Evolutionary conservation across 2,888 invertebrate genomes (phyloP).

Genomic region (Idaea straminata): DNA sequence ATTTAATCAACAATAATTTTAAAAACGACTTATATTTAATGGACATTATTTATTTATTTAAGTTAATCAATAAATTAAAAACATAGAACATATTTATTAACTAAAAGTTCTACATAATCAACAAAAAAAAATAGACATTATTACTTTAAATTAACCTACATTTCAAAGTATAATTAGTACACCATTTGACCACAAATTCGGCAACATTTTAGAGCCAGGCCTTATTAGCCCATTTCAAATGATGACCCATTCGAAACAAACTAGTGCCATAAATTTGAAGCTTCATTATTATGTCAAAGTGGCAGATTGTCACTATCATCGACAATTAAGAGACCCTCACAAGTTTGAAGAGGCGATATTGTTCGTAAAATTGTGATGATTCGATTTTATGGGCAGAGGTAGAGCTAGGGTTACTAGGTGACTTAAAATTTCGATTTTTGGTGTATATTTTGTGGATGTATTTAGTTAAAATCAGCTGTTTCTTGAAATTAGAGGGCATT

Average conservation of each 20-base stretch:
- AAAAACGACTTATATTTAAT: too few species aligned
- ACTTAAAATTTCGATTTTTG: too few species aligned
- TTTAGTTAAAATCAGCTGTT: too few species aligned
- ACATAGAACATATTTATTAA: too few species aligned
- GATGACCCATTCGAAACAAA: not conserved
- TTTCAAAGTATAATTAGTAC: not conserved
- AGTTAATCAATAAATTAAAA: too few species aligned
- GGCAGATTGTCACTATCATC: not conserved
- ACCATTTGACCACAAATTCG: not conserved
- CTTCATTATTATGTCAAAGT: slow-evolving; percentile 1
- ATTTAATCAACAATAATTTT: too few species aligned
- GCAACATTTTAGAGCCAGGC: not conserved
- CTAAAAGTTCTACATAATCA: too few species aligned
- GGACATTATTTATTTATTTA: not conserved
- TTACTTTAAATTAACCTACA: not conserved
- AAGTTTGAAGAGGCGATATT: not conserved
- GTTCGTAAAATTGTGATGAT: not conserved
- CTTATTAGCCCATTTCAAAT: not conserved
- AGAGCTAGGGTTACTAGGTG: not conserved
- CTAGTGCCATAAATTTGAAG: not conserved
- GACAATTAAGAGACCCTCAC: slow-evolving; percentile 3
- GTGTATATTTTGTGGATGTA: too few species aligned
- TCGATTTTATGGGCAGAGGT: not conserved
- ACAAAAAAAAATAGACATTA: not conserved
- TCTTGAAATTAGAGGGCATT: too few species aligned